Conservation (phyloP, 2,113 vertebrate genomes). For the Protomyctophum bolini region DNA sequence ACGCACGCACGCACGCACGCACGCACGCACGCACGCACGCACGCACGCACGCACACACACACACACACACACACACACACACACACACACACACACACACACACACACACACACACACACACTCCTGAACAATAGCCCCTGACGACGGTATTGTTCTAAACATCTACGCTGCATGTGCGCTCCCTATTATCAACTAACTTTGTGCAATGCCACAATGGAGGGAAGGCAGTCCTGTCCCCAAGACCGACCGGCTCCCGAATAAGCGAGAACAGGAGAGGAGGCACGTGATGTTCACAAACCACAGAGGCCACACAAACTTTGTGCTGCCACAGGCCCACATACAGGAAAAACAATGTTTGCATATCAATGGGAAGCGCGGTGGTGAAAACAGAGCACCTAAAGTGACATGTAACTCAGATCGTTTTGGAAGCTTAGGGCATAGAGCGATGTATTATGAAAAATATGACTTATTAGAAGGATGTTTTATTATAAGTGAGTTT, state of each 20-base stretch:
- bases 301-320: slow-evolving; percentile 68
- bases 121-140: slow-evolving; percentile 44
- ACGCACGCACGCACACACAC: no score
- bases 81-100: no score
- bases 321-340: slow-evolving; percentile 45
- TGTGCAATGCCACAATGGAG: slow-evolving; percentile 62
- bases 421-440: slow-evolving; percentile 2
- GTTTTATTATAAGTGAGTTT: neutral
- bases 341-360: slow-evolving; percentile 74
- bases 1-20: no score
- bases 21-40: no score
- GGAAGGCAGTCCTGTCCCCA: slow-evolving; percentile 52
- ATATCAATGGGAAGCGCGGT: slow-evolving; percentile 61
- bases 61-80: neutral
- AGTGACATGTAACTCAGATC: slow-evolving; percentile 65
- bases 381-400: slow-evolving; percentile 29
- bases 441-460: no score
- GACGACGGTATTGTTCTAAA: slow-evolving; percentile 46
- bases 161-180: slow-evolving; percentile 45
- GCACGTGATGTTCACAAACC: slow-evolving; percentile 65
- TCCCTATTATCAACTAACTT: slow-evolving; percentile 57
- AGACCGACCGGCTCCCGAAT: slow-evolving; percentile 64
- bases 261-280: slow-evolving; percentile 64
- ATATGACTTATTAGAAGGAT: slow-evolving; percentile 24
- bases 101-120: neutral